Evolutionary conservation across 2,888 invertebrate genomes (phyloP), one percentile per base, ranked within the genome.

Genomic region (Pemphredon lugubris): DNA sequence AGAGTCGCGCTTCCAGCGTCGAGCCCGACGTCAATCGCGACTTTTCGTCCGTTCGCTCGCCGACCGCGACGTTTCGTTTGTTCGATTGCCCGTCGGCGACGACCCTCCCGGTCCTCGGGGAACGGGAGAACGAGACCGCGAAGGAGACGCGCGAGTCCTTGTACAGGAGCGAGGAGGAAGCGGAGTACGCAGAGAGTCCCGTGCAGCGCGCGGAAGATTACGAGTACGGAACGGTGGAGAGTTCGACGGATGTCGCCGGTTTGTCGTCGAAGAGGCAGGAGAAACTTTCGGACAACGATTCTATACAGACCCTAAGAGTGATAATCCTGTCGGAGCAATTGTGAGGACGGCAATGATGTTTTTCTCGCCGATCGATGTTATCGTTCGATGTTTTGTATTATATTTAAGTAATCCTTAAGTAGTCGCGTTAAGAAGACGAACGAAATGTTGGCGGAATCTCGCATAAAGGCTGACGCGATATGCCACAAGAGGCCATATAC

Each of bases 301-400:
- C 86, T 75, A 84, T 89, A 48, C 89, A 89, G 68, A 88, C 89
- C 34, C 84, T 89, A 13, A 82, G 88, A 64, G 89, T 90, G 40
- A 89, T 90, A 47, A 89, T 90, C 72, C 75, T 89, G 60, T 89
- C 89, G 64, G 89, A 90, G 75, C 89, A 89, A 75, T 86, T 90
- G 86, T 89, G 88, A 89, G 82, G 75, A 26, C 3, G 26, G 26
- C 4, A 26, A 5, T 26, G 26, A n/a, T n/a, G 7, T 32, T 13
- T 58, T 53, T 58, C 26, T 66, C 58, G 42, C 45, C 21, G 54
- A 45, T 21, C 64, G 66, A 32, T 72, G 61, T 59, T 58, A 68
- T 73, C 63, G 70, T 72, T 69, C 72, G 72, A 72, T 72, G 70
- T 69, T 63, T 76, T 7, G 4, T 45, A 77, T 75, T 69, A 77